Evolutionary conservation across 2,113 vertebrate genomes (phyloP).

Genomic region (Dolichallabes microphthalmus): DNA sequence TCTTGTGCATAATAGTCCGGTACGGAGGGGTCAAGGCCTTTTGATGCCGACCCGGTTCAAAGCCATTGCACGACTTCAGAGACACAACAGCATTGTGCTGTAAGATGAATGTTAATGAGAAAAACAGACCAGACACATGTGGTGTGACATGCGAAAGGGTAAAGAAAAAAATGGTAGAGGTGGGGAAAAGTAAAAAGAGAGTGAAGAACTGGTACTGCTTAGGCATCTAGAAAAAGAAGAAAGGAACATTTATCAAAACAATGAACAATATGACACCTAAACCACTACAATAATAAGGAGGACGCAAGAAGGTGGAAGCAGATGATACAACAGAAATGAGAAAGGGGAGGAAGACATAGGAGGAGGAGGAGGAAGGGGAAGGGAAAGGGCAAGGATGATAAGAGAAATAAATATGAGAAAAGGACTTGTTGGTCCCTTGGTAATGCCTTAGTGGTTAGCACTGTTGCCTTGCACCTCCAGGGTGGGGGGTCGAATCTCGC

Average conservation of each 20-base stretch:
- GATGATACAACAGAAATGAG: background rate
- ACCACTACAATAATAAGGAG: background rate
- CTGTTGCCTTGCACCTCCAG: too few species aligned
- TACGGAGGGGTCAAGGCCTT: background rate
- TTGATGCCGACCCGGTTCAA: background rate
- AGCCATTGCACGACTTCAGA: background rate
- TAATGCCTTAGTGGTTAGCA: too few species aligned
- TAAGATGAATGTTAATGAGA: slow-evolving; percentile 2
- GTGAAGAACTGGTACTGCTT: background rate
- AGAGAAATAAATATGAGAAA: background rate
- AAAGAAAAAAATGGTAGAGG: background rate
- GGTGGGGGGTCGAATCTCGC: too few species aligned
- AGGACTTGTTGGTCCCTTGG: background rate
- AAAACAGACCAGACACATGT: background rate
- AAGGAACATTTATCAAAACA: background rate
- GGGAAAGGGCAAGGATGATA: background rate
- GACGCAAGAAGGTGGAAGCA: background rate
- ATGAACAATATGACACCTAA: background rate
- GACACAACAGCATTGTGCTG: background rate
- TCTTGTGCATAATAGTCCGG: background rate
- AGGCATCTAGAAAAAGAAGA: background rate
- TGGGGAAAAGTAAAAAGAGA: background rate
- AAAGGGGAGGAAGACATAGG: background rate
- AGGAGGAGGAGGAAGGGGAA: background rate
- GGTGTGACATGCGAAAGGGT: background rate